Conservation (phyloP, 2,113 vertebrate genomes). For the Alligator sinensis region DNA sequence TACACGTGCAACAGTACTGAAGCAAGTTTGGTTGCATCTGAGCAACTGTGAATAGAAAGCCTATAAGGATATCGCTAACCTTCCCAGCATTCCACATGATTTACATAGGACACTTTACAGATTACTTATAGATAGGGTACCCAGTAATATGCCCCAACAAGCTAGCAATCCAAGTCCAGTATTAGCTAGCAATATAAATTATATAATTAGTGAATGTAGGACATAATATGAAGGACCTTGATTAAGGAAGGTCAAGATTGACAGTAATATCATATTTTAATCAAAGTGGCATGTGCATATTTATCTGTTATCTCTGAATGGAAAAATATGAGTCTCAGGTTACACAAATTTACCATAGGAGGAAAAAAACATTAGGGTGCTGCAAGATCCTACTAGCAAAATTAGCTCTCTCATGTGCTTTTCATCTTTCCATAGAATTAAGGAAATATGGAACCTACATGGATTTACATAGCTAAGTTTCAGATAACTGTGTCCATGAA, state of each 20-base stretch:
- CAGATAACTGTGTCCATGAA: not conserved
- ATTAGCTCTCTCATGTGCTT: not conserved
- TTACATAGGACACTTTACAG: not conserved
- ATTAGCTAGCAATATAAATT: too few species aligned
- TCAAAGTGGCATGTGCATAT: not conserved
- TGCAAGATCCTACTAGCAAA: not conserved
- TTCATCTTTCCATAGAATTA: not conserved
- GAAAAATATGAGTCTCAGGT: not conserved
- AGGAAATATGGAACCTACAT: not conserved
- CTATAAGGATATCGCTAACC: not conserved
- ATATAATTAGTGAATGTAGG: not conserved
- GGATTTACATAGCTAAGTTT: not conserved
- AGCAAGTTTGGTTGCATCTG: not conserved
- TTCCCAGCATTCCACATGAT: not conserved
- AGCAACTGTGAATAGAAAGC: not conserved
- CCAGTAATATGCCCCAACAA: not conserved
- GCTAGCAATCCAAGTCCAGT: not conserved
- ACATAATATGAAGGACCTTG: not conserved
- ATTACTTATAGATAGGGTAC: not conserved
- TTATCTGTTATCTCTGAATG: not conserved
- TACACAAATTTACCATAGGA: not conserved
- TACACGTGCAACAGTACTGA: not conserved
- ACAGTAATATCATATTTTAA: not conserved
- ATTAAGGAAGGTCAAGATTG: accelerated
- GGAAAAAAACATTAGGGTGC: not conserved